These are phyloP conservation scores for Ganaspis brasiliensis DNA, from an alignment of 2,888 invertebrate genomes.

Conservation along the genomic window DNA sequence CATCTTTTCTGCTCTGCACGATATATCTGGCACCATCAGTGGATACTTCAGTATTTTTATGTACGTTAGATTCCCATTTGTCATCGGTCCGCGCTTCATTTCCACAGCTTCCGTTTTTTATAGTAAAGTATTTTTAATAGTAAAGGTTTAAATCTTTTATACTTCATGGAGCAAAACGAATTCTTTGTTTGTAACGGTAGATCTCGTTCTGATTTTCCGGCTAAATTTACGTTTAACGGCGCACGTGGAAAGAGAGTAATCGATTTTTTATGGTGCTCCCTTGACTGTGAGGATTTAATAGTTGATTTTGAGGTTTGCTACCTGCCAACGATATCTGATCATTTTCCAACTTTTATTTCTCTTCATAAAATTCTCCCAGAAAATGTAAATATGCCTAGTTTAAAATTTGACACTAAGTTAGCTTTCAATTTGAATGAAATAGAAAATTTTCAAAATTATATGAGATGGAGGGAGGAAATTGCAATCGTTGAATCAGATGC, in stretches of 20 bases:
- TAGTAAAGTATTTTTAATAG: background rate
- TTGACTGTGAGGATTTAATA: background rate
- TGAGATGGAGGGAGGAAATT: background rate
- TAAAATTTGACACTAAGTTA: background rate
- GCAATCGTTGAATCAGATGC: background rate
- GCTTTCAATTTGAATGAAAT: background rate
- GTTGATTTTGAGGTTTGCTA: background rate
- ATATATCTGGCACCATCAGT: background rate
- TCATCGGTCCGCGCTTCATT: background rate
- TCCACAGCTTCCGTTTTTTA: background rate
- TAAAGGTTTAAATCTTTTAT: background rate
- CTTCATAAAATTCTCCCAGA: background rate
- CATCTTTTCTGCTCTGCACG: background rate
- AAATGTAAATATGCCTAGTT: too few species aligned
- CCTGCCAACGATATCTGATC: background rate
- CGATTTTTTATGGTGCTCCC: background rate
- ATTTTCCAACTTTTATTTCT: background rate
- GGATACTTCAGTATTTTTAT: background rate
- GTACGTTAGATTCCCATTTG: background rate
- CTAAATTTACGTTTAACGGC: background rate
- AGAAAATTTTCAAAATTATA: background rate
- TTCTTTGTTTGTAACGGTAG: background rate
- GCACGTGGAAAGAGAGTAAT: background rate
- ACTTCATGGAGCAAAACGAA: background rate
- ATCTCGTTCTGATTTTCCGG: background rate